Conservation (phyloP, 2,113 vertebrate species). For the Caretta caretta region DNA sequence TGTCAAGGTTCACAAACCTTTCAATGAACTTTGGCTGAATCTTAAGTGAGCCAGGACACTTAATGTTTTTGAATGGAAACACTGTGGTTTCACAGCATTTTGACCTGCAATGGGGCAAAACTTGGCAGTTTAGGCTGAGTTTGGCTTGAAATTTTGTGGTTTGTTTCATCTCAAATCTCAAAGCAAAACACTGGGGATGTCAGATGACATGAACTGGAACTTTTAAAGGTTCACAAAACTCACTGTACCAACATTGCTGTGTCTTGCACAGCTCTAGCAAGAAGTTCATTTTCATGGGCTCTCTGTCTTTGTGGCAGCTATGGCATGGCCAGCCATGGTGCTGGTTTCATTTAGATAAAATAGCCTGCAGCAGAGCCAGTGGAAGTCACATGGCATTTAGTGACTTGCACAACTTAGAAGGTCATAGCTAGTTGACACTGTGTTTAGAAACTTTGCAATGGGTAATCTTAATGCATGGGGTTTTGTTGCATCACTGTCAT, state of each 20-base stretch:
- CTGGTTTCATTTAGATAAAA: background rate
- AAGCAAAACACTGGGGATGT: slow-evolving; percentile 28
- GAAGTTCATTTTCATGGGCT: background rate
- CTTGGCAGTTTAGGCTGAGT: background rate
- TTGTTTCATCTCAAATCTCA: slow-evolving; percentile 42
- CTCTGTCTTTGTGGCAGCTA: background rate
- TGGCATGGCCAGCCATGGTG: background rate
- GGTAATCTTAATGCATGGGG: background rate
- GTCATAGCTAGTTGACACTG: background rate
- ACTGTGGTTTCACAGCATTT: slow-evolving; percentile 16
- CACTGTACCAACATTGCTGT: background rate
- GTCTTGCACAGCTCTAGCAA: background rate
- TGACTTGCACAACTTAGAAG: background rate
- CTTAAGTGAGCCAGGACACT: slow-evolving; percentile 12
- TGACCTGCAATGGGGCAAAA: slow-evolving; percentile 30
- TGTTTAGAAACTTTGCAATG: background rate
- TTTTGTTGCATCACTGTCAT: background rate
- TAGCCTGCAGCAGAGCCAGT: background rate
- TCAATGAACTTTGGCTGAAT: background rate
- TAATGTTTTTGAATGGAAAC: slow-evolving; percentile 4
- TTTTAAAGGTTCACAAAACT: background rate
- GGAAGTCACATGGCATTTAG: background rate
- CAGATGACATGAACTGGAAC: background rate
- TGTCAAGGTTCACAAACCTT: slow-evolving; percentile 12
- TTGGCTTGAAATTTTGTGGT: slow-evolving; percentile 1